Conservation (phyloP, 2,888 invertebrate genomes). For the Galeruca laticollis region DNA sequence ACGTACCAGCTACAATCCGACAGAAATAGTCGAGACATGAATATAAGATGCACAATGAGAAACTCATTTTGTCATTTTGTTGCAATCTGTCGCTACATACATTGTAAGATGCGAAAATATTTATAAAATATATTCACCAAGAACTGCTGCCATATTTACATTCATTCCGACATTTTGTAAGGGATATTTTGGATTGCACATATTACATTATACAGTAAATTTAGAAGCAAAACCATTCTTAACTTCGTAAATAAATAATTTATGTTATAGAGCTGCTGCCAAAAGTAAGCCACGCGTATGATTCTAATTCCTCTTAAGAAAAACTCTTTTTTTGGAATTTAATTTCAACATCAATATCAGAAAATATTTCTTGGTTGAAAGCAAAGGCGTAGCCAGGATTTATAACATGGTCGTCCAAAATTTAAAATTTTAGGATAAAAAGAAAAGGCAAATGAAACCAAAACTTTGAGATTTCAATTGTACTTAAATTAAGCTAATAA, state of each 20-base stretch:
- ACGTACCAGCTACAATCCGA: too few relatives aligned
- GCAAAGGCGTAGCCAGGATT: too few relatives aligned
- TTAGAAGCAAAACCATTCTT: conserved; percentile 4
- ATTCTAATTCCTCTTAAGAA: neutral
- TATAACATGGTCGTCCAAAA: too few relatives aligned
- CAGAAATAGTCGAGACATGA: too few relatives aligned
- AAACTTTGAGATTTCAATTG: too few relatives aligned
- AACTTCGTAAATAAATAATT: neutral
- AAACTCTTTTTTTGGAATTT: neutral
- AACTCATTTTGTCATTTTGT: too few relatives aligned
- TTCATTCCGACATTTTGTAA: conserved; percentile 1
- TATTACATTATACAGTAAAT: neutral
- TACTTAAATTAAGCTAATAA: too few relatives aligned
- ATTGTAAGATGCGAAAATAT: neutral
- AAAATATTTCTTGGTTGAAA: neutral
- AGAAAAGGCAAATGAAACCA: too few relatives aligned
- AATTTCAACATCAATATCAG: neutral
- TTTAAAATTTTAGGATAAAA: too few relatives aligned
- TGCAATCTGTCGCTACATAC: neutral
- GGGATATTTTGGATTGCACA: neutral
- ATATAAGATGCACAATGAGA: too few relatives aligned
- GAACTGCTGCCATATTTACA: conserved; percentile 5
- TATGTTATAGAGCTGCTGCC: neutral
- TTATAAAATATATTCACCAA: conserved; percentile 8
- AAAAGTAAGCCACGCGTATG: neutral